Base-by-base conservation (phyloP, 2,113 vertebrate species). In the Excalfactoria chinensis region DNA sequence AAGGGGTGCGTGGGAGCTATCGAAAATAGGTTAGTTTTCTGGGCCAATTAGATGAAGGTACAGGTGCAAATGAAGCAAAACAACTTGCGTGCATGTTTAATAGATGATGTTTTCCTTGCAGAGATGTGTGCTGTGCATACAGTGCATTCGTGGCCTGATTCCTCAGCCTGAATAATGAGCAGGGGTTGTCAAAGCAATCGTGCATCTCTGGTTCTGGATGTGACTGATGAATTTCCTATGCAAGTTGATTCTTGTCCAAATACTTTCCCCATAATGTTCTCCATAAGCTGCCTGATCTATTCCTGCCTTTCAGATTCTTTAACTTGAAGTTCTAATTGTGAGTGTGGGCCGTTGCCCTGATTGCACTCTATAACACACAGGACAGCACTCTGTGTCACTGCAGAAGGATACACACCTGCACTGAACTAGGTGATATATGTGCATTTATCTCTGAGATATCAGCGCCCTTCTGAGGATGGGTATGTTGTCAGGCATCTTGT, bases 191-290 rank as follows among this genome's bases (percentile, higher is more conserved):
- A 92, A 41, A 95, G 80, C 74, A 25, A 44, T 71, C 0, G 21
- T 56, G 72, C 66, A 55, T 78, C 74, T 73, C 90, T 60, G 56
- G 6, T 40, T 56, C 88, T 0, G 0, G 86, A 90, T 71, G 58
- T 53, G 73, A 75, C 80, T 78, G 88, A 68, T 83, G 73, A 78
- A 79, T 93, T 92, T 92, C 88, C 67, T 58, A 12, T 62, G 71
- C 92, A 21, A 75, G 90, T 67, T 94, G 92, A 84, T 90, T 94
- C 90, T 84, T 86, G 80, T 81, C 70, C 84, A 94, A 55, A 62
- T 92, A 37, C 91, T 90, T 93, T 32, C 86, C 23, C 49, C 22
- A 4, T 71, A 40, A 81, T 75, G 53, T 69, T 86, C 44, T 80
- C 79, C 62, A 26, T 73, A 66, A 93, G 68, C 37, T 91, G 74